Percentiles rank a stretch among this genome's conserved stretches.
Evolutionary conservation across 2,797 vertebrate genomes (phyloP).

Genomic region (Bothrops alternatus): DNA sequence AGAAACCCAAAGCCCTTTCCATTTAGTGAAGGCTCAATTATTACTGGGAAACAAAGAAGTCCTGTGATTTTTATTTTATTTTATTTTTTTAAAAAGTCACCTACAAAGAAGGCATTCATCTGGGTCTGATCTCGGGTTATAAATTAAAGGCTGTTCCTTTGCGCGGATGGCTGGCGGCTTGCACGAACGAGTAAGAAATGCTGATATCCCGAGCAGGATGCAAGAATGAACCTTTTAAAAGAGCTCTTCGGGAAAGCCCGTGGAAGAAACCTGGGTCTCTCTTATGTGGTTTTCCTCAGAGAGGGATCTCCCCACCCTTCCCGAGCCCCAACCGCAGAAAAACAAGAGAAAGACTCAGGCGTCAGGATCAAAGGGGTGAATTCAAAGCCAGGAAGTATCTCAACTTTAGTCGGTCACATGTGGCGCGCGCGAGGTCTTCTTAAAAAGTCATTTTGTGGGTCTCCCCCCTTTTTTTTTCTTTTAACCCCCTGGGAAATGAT

Average conservation of each 20-base stretch:
- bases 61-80: background rate
- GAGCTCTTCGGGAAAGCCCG: background rate
- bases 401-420: background rate
- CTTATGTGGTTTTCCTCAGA: background rate
- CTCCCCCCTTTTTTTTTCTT: background rate
- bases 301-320: background rate
- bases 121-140: background rate
- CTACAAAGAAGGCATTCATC: background rate
- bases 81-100: background rate
- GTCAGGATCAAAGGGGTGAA: background rate
- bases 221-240: background rate
- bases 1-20: background rate
- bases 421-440: background rate
- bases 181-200: background rate
- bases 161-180: too few species aligned
- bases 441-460: background rate
- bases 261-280: background rate
- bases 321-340: background rate
- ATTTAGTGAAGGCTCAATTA: background rate
- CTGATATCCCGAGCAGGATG: background rate
- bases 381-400: slow-evolving; percentile 10
- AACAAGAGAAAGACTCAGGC: background rate
- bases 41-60: background rate
- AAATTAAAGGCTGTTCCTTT: background rate
- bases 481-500: background rate